Percentiles rank a stretch among this genome's conserved stretches.
Conservation (phyloP, 2,113 vertebrate genomes). For the Eptesicus fuscus region DNA sequence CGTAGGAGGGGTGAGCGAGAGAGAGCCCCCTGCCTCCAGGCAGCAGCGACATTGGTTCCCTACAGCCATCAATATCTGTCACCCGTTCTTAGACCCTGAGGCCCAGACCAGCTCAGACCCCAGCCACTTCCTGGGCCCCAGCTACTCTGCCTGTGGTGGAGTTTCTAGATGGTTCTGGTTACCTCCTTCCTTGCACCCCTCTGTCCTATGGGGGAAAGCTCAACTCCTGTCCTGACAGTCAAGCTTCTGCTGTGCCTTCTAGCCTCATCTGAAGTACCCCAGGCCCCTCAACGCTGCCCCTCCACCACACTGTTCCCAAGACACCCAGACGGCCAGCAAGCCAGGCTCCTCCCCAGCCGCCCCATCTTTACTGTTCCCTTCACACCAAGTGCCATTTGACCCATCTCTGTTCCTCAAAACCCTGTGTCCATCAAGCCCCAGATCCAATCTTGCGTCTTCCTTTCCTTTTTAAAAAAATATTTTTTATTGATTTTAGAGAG, state of each 20-base stretch:
- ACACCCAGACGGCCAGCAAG: not conserved
- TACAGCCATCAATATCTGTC: not conserved
- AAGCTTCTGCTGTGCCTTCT: not conserved
- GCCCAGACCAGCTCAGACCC: not conserved
- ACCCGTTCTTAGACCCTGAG: not conserved
- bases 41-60: not conserved
- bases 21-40: not conserved
- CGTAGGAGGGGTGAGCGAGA: not conserved
- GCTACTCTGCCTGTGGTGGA: not conserved
- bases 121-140: not conserved
- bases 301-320: not conserved
- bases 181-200: not conserved
- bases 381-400: not conserved
- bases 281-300: too few relatives aligned
- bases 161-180: not conserved
- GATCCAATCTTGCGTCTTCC: not conserved
- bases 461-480: not conserved
- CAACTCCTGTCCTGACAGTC: not conserved
- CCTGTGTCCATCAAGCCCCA: not conserved
- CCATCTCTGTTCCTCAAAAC: not conserved
- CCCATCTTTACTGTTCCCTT: not conserved
- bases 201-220: not conserved
- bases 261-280: not conserved
- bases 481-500: not conserved
- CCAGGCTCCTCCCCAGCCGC: not conserved